These are phyloP conservation scores for Gopherus evgoodei DNA, from an alignment of 2,113 vertebrate species.

Conservation along the genomic window DNA sequence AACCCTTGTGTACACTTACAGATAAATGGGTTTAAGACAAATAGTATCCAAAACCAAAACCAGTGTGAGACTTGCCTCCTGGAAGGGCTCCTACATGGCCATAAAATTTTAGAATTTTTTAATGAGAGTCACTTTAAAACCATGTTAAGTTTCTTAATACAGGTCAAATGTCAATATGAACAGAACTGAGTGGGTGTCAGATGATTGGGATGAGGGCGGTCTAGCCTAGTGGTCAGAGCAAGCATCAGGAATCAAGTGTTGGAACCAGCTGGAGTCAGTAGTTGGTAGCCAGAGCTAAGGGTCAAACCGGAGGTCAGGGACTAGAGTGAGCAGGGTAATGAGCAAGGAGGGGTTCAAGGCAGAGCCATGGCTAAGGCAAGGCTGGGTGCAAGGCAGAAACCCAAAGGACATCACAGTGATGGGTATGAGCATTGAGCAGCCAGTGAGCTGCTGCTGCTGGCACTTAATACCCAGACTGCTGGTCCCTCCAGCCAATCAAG, in stretches of 20 bases:
- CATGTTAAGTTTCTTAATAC: not conserved
- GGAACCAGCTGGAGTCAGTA: not conserved
- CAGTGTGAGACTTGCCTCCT: not conserved
- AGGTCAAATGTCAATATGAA: not conserved
- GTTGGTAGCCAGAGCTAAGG: not conserved
- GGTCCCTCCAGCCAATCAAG: not conserved
- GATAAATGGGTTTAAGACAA: not conserved
- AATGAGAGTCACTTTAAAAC: not conserved
- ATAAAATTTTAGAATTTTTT: not conserved
- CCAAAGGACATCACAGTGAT: not conserved
- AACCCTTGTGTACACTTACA: not conserved
- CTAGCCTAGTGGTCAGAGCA: not conserved
- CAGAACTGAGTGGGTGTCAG: not conserved
- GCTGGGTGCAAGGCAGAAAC: not conserved
- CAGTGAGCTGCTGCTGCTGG: not conserved
- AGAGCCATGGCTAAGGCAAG: not conserved
- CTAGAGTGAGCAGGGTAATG: not conserved
- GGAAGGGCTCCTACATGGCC: not conserved
- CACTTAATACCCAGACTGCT: not conserved
- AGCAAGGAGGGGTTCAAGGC: not conserved
- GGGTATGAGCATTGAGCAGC: not conserved
- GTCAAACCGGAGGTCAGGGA: not conserved
- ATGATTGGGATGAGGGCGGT: not conserved
- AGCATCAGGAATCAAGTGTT: not conserved
- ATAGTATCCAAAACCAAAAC: not conserved